Base-by-base conservation (phyloP, 2,888 invertebrate species). In the Dryocosmus kuriphilus region DNA sequence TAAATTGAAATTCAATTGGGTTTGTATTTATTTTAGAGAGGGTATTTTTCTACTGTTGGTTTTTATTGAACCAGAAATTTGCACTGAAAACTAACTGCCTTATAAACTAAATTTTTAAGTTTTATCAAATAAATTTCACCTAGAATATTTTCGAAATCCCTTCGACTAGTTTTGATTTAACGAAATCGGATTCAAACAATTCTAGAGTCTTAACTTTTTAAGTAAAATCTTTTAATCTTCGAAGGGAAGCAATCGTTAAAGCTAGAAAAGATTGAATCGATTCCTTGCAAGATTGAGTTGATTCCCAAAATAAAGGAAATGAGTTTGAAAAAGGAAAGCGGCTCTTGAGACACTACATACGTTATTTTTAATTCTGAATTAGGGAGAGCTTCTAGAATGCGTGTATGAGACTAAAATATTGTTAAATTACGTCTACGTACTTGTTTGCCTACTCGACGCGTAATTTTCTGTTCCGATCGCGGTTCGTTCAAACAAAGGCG, bases 371-470 rank as follows among this genome's bases (percentile, higher is more conserved):
- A 60, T 60, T 60, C 24, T 27, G 60, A 27, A 27, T 60, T 27
- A 60, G 14, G 24, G 27, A 22, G 27, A 60, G 14, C 14, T 60
- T 27, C 24, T 60, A 60, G 14, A 60, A 60, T 60, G 22, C 22
- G 27, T 60, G 60, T 60, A 60, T 22, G 24, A 27, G 16, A 27
- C 24, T 60, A 60, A 57, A 24, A 22, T 60, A 27, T 27, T 27
- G 7, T 60, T 60, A 24, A 60, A 16, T 60, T 60, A 79, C 46
- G 79, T 74, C 55, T 63, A 74, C 79, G 60, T 63, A 63, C 81
- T 74, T 80, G 60, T 77, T 30, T 38, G 63, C 76, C 27, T 78
- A 65, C 57, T 79, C 74, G 22, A 79, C 77, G 24, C 67, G 60
- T 27, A 55, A 60, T 14, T 60, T 27, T 60, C 6, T 60, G 60